phyloP scores from a whole-genome alignment of 2,797 vertebrate genomes.

The Coccyzus lansbergi region DNA sequence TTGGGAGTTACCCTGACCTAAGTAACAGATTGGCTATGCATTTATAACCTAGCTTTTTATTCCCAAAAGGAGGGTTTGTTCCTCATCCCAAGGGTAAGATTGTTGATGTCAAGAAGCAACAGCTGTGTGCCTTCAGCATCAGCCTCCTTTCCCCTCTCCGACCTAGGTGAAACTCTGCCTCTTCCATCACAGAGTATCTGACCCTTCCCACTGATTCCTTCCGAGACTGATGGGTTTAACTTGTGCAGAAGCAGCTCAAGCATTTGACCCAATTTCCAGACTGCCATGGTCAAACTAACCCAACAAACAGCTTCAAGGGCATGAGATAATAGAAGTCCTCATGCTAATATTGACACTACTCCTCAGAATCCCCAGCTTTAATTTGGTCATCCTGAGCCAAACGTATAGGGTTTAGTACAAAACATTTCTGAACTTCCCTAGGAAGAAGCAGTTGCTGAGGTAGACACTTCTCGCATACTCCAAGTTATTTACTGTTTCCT shows the following conservation, averaged over 20 bases:
- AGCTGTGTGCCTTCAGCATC: background rate
- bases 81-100: background rate
- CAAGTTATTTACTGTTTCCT: background rate
- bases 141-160: background rate
- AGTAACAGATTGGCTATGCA: background rate
- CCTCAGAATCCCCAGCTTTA: background rate
- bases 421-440: background rate
- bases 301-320: accelerated
- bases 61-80: background rate
- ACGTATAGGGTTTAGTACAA: background rate
- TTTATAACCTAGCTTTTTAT: background rate
- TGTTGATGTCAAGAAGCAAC: accelerated
- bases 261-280: background rate
- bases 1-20: background rate
- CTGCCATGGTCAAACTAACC: background rate
- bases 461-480: background rate
- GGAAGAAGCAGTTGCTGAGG: background rate
- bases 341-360: background rate
- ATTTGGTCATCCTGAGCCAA: background rate
- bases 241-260: background rate
- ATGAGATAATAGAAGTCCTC: background rate
- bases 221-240: background rate
- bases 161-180: background rate
- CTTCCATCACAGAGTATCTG: background rate
- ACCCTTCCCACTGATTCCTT: background rate